These are phyloP conservation scores for Mastacembelus armatus DNA, from an alignment of 2,797 vertebrate genomes.

Conservation along the genomic window DNA sequence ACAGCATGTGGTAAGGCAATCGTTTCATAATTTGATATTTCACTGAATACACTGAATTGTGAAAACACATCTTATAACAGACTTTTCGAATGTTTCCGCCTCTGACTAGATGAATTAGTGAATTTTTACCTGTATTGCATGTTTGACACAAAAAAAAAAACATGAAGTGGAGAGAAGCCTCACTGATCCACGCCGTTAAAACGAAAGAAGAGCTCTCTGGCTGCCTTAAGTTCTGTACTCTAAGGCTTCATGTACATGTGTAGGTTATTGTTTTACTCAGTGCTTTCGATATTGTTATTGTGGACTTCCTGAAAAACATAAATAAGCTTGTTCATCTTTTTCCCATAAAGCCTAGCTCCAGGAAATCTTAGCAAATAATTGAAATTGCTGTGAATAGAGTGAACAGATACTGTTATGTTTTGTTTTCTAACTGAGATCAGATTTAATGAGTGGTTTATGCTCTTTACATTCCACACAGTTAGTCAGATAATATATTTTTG, in stretches of 20 bases:
- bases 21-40: too few relatives aligned
- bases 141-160: neutral
- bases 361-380: constrained; percentile 31
- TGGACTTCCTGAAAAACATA: constrained; percentile 46
- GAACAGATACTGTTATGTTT: constrained; percentile 1
- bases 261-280: too few relatives aligned
- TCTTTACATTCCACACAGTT: neutral
- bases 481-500: constrained; percentile 27
- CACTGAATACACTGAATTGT: neutral
- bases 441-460: constrained; percentile 21
- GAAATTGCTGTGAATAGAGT: constrained; percentile 28
- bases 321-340: constrained; percentile 51
- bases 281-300: constrained; percentile 9
- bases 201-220: neutral
- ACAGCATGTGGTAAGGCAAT: too few relatives aligned
- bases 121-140: neutral
- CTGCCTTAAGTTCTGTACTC: neutral
- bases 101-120: too few relatives aligned
- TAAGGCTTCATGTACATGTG: neutral
- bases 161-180: neutral
- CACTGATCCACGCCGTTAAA: neutral
- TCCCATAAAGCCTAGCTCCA: constrained; percentile 38
- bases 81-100: too few relatives aligned
- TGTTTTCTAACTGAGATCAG: neutral
- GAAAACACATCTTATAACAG: neutral